Conservation (phyloP, 2,888 invertebrate species). For the Aleiodes testaceus region DNA sequence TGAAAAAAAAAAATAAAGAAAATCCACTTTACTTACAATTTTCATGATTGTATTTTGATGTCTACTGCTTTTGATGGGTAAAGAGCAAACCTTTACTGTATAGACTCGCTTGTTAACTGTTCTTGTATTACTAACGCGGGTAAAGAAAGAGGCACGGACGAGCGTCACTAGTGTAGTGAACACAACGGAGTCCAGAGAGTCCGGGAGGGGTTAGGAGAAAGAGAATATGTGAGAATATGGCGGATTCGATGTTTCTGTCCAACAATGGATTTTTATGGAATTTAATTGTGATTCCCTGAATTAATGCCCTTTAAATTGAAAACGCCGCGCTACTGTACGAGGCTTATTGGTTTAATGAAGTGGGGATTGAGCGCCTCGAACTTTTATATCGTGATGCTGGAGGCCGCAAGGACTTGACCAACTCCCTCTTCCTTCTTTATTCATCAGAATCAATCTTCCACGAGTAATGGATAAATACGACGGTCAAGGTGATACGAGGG, state of each 20-base stretch:
- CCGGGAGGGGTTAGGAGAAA: slow-evolving; percentile 37
- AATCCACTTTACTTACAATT: slow-evolving; percentile 57
- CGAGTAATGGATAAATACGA: slow-evolving; percentile 47
- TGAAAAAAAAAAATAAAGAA: not conserved
- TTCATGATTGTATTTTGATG: slow-evolving; percentile 52
- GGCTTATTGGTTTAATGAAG: slow-evolving; percentile 63
- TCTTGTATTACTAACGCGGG: slow-evolving; percentile 36
- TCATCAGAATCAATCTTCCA: slow-evolving; percentile 39
- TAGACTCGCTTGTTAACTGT: slow-evolving; percentile 41
- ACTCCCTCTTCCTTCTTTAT: slow-evolving; percentile 35
- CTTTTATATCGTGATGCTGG: slow-evolving; percentile 67
- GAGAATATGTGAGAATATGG: slow-evolving; percentile 24
- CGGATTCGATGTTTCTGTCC: not conserved
- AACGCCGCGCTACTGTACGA: slow-evolving; percentile 54
- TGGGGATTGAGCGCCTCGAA: slow-evolving; percentile 63
- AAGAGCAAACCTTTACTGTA: slow-evolving; percentile 15
- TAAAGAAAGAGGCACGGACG: slow-evolving; percentile 31
- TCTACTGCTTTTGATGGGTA: not conserved
- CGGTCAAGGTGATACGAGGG: slow-evolving; percentile 62
- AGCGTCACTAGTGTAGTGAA: slow-evolving; percentile 26
- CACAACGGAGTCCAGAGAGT: slow-evolving; percentile 2
- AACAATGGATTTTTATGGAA: too few species aligned
- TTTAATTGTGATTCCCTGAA: too few species aligned
- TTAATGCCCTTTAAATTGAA: too few species aligned
- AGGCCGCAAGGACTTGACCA: slow-evolving; percentile 58